Evolutionary conservation across 2,113 vertebrate genomes (phyloP), one percentile per base, ranked within the genome.

Genomic region (Sinocyclocheilus grahami): DNA sequence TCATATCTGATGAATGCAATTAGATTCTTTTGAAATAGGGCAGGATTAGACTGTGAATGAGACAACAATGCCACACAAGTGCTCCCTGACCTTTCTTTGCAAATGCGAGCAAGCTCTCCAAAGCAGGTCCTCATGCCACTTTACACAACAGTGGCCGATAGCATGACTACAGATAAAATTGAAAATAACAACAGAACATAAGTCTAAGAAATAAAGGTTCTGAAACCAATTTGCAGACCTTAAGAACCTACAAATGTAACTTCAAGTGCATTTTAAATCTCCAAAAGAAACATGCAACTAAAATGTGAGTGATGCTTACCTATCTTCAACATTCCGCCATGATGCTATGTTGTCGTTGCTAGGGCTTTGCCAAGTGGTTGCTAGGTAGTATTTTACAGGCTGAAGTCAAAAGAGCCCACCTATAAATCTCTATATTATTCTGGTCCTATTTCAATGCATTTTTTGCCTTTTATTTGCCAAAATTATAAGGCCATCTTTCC

Each of bases 31-130:
- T 78, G 80, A 86, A 84, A 30, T 78, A 91, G 84, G 81, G 86
- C 89, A 78, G 90, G 92, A 93, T 94, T 93, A 92, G 85, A 80
- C 22, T 51, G 53, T 75, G 87, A 90, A 90, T 85, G 51, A 78
- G 87, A 88, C 86, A 84, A 86, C 89, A 83, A 82, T 87, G 80
- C 82, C 55, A 90, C 87, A 88, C 78, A 89, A 92, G 91, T 85
- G 75, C 76, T 18, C 2, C 39, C 78, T 87, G 86, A 92, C 92
- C 92, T 93, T 90, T 85, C 51, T 20, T 30, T 88, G 63, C 39
- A 67, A 82, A 86, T 84, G 39, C 3, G 80, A 84, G 83, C 58
- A 30, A 85, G 76, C 77, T 63, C 74, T 74, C 80, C 69, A 87
- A 82, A 42, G 67, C 42, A 51, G n/a, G 71, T 24, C 62, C 27